A percentile compares a stretch with the other conserved stretches of the same genome.
phyloP scores from a whole-genome alignment of 2,113 vertebrate genomes.

The Chaetura pelagica region DNA sequence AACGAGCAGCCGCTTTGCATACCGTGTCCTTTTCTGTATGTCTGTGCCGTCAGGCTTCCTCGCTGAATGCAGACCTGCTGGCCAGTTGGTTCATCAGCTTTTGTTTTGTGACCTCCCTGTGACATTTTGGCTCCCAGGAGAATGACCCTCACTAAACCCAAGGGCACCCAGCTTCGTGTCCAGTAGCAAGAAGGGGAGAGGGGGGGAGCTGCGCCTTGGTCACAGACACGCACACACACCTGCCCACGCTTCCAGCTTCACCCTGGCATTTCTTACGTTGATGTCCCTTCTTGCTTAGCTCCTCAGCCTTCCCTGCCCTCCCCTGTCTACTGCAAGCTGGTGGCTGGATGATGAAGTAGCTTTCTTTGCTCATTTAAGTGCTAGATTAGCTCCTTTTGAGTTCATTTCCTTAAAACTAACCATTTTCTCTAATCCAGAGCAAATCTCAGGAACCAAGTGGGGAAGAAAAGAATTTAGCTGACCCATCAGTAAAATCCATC shows the following conservation, averaged over 20 bases:
- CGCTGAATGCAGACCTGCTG: constrained; percentile 61
- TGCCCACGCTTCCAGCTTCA: constrained; percentile 71
- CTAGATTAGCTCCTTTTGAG: constrained; percentile 33
- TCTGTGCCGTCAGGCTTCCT: constrained; percentile 56
- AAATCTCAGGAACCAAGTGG: constrained; percentile 76
- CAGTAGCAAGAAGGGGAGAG: neutral
- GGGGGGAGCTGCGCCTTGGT: constrained; percentile 23
- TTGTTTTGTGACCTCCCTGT: constrained; percentile 23
- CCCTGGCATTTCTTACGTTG: constrained; percentile 53
- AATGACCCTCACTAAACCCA: constrained; percentile 36
- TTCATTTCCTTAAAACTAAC: constrained; percentile 74
- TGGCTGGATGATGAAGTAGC: constrained; percentile 46
- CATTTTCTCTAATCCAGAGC: constrained; percentile 83
- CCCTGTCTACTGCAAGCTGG: constrained; percentile 62
- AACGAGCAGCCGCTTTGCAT: constrained; percentile 73
- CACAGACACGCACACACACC: neutral
- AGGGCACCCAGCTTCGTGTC: neutral
- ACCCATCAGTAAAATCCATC: constrained; percentile 67
- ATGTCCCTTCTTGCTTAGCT: constrained; percentile 72
- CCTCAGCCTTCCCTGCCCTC: constrained; percentile 27
- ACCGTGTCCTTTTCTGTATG: constrained; percentile 68
- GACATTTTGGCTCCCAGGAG: constrained; percentile 47
- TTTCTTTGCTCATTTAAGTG: constrained; percentile 10
- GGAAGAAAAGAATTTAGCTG: constrained; percentile 76
- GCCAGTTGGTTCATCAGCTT: constrained; percentile 63